Evolutionary conservation across 2,888 invertebrate species (phyloP).

Genomic region (Nomada fabriciana): DNA sequence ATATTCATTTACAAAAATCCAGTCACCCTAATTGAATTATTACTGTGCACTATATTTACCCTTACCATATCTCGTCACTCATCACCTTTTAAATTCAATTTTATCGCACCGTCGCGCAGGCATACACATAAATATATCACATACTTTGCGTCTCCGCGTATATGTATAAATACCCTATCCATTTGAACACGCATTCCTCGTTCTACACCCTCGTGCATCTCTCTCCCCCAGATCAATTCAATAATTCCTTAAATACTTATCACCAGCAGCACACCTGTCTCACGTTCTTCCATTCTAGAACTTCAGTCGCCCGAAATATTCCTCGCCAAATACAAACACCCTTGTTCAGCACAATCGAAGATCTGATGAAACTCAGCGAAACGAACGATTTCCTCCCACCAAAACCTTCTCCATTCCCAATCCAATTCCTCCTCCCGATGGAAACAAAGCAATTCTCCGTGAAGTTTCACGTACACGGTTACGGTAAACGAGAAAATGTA

Average conservation of each 20-base stretch:
- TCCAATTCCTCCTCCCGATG: too few species aligned
- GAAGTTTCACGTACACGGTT: constrained; percentile 17
- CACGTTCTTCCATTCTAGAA: background rate
- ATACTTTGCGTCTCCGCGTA: background rate
- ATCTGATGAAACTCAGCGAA: background rate
- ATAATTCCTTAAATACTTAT: background rate
- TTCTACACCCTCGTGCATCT: background rate
- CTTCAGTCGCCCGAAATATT: background rate
- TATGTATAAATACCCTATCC: background rate
- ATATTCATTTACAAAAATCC: too few species aligned
- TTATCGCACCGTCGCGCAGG: too few species aligned
- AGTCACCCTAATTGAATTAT: too few species aligned
- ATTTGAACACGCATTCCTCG: background rate
- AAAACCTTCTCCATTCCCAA: background rate
- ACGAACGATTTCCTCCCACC: background rate
- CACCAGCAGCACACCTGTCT: background rate
- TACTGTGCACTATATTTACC: background rate
- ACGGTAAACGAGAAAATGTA: background rate
- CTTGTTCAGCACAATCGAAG: background rate
- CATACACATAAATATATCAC: background rate
- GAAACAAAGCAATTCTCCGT: constrained; percentile 31
- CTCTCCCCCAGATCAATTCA: background rate
- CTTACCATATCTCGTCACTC: background rate
- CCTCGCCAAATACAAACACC: background rate
- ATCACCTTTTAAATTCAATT: background rate